Evolutionary conservation across 2,113 vertebrate genomes (phyloP).

Genomic region (Barbus barbus): DNA sequence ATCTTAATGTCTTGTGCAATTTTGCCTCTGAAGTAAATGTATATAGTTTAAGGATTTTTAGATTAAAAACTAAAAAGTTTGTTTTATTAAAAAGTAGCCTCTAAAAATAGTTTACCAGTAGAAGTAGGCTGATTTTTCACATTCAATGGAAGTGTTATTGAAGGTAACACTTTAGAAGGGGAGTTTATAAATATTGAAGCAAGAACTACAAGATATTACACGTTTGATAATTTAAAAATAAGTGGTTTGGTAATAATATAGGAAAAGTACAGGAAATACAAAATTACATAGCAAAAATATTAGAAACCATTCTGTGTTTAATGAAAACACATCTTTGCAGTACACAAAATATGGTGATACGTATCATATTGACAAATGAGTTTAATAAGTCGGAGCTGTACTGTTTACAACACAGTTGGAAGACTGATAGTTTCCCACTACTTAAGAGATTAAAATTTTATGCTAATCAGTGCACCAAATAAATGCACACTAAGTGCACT

Average conservation of each 20-base stretch:
- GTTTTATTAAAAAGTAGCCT: background rate
- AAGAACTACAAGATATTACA: background rate
- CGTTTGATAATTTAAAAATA: background rate
- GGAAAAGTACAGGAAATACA: background rate
- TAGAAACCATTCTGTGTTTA: background rate
- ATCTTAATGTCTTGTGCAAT: too few relatives aligned
- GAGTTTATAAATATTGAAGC: background rate
- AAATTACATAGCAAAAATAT: background rate
- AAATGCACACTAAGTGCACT: conserved; percentile 1
- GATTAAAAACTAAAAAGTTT: background rate
- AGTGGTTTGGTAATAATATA: background rate
- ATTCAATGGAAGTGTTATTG: background rate
- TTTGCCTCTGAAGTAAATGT: background rate
- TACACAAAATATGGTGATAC: background rate
- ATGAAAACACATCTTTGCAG: background rate
- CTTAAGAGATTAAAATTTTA: conserved; percentile 1
- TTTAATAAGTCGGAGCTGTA: background rate
- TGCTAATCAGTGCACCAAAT: background rate
- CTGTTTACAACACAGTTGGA: background rate
- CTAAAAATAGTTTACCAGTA: too few relatives aligned
- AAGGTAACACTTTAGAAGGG: background rate
- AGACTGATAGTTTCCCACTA: background rate
- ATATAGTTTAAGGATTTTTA: background rate
- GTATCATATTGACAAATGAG: background rate
- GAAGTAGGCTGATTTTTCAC: background rate